Conservation (phyloP, 2,888 invertebrate species). For the Ctena decussata region DNA sequence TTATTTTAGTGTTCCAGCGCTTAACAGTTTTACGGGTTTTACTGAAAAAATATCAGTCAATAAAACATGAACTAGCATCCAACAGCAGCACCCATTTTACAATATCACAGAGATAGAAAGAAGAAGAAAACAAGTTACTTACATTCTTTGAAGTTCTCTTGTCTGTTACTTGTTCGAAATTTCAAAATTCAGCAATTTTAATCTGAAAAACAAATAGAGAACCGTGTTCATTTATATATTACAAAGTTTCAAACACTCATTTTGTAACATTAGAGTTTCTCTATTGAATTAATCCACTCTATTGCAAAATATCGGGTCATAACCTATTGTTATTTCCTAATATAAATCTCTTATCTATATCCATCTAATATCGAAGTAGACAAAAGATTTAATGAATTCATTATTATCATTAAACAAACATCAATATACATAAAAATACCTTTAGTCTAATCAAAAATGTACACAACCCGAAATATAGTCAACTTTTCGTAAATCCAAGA, state of each 20-base stretch:
- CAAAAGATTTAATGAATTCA: neutral
- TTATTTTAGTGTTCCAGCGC: no score
- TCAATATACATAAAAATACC: neutral
- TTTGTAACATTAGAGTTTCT: no score
- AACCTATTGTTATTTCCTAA: neutral
- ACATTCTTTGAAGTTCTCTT: neutral
- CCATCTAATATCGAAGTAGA: neutral
- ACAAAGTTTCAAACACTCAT: no score
- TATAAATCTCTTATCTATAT: neutral
- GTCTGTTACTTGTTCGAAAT: neutral
- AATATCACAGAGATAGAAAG: neutral
- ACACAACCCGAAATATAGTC: neutral
- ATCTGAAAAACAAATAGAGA: neutral
- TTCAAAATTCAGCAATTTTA: neutral
- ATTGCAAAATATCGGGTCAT: neutral
- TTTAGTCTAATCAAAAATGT: neutral
- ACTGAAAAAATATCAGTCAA: no score
- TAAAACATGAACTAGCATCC: no score
- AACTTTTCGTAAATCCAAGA: conserved; percentile 6
- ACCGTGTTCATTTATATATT: no score
- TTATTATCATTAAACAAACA: neutral
- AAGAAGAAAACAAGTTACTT: neutral
- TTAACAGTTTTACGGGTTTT: no score
- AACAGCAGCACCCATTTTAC: no score
- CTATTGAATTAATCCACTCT: neutral